Percentiles rank a stretch among this genome's conserved stretches.
phyloP scores from a whole-genome alignment of 1,140 invertebrate species.

The Pseudomyrmex dendroicus region DNA sequence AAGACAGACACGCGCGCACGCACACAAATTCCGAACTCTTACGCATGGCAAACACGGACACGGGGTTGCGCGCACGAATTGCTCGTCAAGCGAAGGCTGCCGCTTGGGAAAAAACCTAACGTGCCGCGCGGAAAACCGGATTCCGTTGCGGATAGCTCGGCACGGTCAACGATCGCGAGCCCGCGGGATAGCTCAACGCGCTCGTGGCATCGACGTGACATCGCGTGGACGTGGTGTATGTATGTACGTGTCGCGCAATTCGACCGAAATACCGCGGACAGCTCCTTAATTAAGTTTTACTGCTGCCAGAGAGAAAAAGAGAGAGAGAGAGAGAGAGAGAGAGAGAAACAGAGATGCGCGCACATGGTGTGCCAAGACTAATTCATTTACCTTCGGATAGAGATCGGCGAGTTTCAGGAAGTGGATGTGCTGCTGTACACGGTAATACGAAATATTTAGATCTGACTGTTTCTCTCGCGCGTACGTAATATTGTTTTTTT shows the following conservation, averaged over 20 bases:
- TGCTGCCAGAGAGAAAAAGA: slow-evolving; percentile 24
- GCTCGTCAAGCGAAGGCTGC: not conserved
- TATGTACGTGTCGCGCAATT: slow-evolving; percentile 38
- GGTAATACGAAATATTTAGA: slow-evolving; percentile 10
- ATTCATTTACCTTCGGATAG: slow-evolving; percentile 49
- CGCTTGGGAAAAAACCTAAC: not conserved
- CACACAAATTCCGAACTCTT: not conserved
- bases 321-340: too few species aligned
- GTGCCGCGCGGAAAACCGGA: slow-evolving; percentile 51
- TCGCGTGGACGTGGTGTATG: not conserved
- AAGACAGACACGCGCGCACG: not conserved
- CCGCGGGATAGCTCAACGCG: slow-evolving; percentile 46
- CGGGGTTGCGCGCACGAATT: not conserved
- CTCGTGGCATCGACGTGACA: slow-evolving; percentile 21
- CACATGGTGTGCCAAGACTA: slow-evolving; percentile 30
- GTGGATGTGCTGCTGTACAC: not conserved
- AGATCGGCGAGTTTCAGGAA: slow-evolving; percentile 45
- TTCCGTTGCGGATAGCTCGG: slow-evolving; percentile 66
- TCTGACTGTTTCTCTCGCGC: not conserved
- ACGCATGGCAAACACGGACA: not conserved
- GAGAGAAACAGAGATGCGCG: not conserved
- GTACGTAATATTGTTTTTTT: not conserved
- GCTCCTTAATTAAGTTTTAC: slow-evolving; percentile 58
- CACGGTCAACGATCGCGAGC: slow-evolving; percentile 70
- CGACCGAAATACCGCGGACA: slow-evolving; percentile 57